A percentile compares a stretch with the other conserved stretches of the same genome.
Conservation (phyloP, 2,888 invertebrate species). For the Alviniconcha strummeri region DNA sequence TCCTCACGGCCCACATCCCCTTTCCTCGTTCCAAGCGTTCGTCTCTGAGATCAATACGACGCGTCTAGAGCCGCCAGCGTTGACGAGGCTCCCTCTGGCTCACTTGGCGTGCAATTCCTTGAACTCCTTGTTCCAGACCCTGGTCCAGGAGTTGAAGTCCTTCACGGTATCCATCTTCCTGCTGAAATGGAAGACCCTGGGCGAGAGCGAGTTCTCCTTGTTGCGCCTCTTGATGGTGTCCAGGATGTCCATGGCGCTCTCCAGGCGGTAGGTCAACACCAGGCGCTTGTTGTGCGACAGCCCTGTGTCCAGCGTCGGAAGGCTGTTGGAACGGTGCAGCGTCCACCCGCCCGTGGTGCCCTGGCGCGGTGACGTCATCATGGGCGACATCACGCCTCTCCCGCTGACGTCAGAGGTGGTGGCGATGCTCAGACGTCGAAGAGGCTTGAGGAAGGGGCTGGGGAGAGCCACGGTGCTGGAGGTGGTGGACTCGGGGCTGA, state of each 20-base stretch:
- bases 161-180: conserved; percentile 75
- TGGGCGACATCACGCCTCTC: conserved; percentile 35
- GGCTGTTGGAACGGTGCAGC: conserved; percentile 30
- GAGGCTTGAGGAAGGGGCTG: conserved; percentile 3
- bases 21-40: too few relatives aligned
- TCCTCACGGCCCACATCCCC: too few relatives aligned
- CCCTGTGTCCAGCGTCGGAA: conserved; percentile 22
- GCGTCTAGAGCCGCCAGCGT: too few relatives aligned
- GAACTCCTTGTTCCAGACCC: conserved; percentile 84
- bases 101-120: conserved; percentile 16
- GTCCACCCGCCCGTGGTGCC: background rate
- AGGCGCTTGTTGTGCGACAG: conserved; percentile 55
- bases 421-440: conserved; percentile 4
- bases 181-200: conserved; percentile 44
- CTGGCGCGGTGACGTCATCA: conserved; percentile 24
- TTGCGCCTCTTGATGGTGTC: conserved; percentile 56
- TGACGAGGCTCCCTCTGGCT: background rate
- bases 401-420: conserved; percentile 33
- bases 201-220: conserved; percentile 55
- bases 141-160: conserved; percentile 93
- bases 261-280: conserved; percentile 60
- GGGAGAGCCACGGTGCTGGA: background rate
- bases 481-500: background rate
- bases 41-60: too few relatives aligned
- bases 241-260: conserved; percentile 68